A percentile compares a stretch with the other conserved stretches of the same genome.
phyloP scores from a whole-genome alignment of 2,888 invertebrate genomes.

The Erebia epiphron region DNA sequence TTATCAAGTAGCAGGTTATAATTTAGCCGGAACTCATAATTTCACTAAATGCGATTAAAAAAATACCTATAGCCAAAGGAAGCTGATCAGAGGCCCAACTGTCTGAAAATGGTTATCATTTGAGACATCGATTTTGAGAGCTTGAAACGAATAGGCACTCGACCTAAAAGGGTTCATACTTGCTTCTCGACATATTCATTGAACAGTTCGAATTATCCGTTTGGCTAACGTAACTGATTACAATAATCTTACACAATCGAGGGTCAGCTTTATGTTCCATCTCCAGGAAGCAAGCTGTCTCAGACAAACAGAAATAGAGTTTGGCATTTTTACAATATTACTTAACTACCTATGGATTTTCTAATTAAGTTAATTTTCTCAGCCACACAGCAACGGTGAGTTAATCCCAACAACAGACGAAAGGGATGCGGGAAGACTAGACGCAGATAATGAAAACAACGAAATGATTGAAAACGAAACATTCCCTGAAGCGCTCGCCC shows the following conservation, averaged over 20 bases:
- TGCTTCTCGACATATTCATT: too few species aligned
- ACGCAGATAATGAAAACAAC: constrained; percentile 53
- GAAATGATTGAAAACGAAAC: constrained; percentile 71
- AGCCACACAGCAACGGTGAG: constrained; percentile 64
- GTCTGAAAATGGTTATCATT: too few species aligned
- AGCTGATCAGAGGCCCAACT: background rate
- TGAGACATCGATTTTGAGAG: too few species aligned
- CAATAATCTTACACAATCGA: too few species aligned
- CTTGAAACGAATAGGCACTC: too few species aligned
- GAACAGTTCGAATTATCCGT: too few species aligned
- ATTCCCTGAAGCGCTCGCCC: constrained; percentile 72
- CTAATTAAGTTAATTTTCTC: constrained; percentile 6
- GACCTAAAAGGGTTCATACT: too few species aligned
- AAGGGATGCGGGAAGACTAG: constrained; percentile 7
- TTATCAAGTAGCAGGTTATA: background rate
- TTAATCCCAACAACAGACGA: constrained; percentile 39
- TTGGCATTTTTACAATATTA: too few species aligned
- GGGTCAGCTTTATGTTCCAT: too few species aligned
- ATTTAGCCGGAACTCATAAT: background rate
- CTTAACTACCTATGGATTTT: background rate
- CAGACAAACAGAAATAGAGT: too few species aligned
- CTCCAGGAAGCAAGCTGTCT: too few species aligned
- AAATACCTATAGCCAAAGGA: background rate
- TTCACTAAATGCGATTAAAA: background rate
- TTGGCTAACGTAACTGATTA: too few species aligned